Evolutionary conservation across 2,888 invertebrate genomes (phyloP).

Genomic region (Saturnia japonica): DNA sequence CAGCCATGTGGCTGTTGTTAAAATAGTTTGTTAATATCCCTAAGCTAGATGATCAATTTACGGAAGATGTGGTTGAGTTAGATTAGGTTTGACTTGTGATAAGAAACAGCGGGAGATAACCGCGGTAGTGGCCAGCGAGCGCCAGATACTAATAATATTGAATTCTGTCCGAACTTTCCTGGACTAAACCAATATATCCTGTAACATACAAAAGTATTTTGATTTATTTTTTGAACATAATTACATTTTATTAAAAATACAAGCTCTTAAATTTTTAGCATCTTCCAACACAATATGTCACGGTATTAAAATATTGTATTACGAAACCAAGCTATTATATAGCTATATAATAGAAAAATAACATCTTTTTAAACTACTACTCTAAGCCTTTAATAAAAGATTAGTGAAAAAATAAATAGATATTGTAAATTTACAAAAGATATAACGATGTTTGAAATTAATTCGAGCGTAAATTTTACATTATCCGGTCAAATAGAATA

Average conservation of each 20-base stretch:
- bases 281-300: neutral
- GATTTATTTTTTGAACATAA: neutral
- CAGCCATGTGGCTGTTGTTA: too few relatives aligned
- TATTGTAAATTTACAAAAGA: slow-evolving; percentile 10
- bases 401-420: slow-evolving; percentile 1
- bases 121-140: too few relatives aligned
- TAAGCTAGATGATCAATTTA: too few relatives aligned
- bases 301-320: neutral
- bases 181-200: too few relatives aligned
- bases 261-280: neutral
- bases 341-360: slow-evolving; percentile 12
- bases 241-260: neutral
- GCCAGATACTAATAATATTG: too few relatives aligned
- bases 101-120: too few relatives aligned
- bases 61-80: too few relatives aligned
- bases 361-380: slow-evolving; percentile 7
- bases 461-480: slow-evolving; percentile 39
- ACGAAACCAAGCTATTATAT: neutral
- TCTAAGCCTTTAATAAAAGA: slow-evolving; percentile 16
- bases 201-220: too few relatives aligned
- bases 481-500: slow-evolving; percentile 33
- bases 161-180: too few relatives aligned
- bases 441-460: slow-evolving; percentile 25
- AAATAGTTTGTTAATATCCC: too few relatives aligned
- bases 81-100: too few relatives aligned